Conservation (phyloP, 2,113 vertebrate genomes). For the Stigmatopora argus region DNA sequence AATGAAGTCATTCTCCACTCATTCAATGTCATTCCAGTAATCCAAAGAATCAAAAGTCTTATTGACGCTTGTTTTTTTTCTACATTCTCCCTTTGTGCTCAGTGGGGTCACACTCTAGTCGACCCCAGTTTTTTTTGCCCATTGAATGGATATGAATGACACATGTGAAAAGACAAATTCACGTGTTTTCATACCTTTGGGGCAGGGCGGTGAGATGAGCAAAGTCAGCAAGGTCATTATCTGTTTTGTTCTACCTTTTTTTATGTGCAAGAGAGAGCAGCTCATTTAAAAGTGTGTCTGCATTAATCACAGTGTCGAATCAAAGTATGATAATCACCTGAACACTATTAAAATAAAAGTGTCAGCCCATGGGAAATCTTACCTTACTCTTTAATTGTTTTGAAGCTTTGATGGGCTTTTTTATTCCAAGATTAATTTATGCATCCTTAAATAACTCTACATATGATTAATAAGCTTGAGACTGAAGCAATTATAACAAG, state of each 20-base stretch:
- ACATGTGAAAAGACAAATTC: not conserved
- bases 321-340: conserved; percentile 99
- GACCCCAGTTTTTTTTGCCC: not conserved
- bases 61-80: too few relatives aligned
- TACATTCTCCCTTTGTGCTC: too few relatives aligned
- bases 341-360: conserved; percentile 99
- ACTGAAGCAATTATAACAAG: conserved; percentile 99
- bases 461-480: conserved; percentile 99
- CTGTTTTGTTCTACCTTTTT: conserved; percentile 77
- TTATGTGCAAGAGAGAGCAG: conserved; percentile 65
- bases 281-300: conserved; percentile 93
- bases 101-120: conserved; percentile 7
- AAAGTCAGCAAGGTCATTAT: conserved; percentile 71
- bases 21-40: too few relatives aligned
- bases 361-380: conserved; percentile 96
- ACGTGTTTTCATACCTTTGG: not conserved
- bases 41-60: too few relatives aligned
- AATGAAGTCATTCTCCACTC: too few relatives aligned
- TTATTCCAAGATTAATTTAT: conserved; percentile 99
- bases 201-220: conserved; percentile 16
- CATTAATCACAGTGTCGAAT: conserved; percentile 98
- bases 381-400: conserved; percentile 99
- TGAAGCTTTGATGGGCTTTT: conserved; percentile 99
- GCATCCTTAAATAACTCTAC: conserved; percentile 99
- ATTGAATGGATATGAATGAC: not conserved